A percentile compares a stretch with the other conserved stretches of the same genome.
Conservation (phyloP, 2,113 vertebrate genomes). For the Donacobius atricapilla region DNA sequence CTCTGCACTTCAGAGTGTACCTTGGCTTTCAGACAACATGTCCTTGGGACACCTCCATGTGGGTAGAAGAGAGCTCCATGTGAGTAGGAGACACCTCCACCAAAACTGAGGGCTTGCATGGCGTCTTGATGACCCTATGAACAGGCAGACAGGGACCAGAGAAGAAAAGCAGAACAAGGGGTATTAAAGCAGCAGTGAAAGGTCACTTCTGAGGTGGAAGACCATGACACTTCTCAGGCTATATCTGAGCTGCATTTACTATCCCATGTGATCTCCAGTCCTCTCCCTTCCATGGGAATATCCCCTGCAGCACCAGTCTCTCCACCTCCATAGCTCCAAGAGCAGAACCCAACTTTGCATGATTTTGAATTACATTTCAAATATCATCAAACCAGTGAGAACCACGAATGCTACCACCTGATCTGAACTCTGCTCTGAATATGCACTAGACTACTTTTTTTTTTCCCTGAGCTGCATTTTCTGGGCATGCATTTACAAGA, state of each 20-base stretch:
- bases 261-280: background rate
- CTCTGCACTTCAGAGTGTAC: background rate
- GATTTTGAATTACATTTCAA: background rate
- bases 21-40: fast-evolving
- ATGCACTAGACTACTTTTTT: background rate
- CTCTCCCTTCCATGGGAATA: background rate
- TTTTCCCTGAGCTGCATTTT: background rate
- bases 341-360: background rate
- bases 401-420: background rate
- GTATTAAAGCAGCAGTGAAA: background rate
- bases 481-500: slow-evolving; percentile 30
- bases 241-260: background rate
- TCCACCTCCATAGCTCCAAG: background rate
- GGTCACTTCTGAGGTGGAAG: background rate
- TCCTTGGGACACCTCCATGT: background rate
- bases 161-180: background rate
- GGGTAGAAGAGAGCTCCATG: background rate
- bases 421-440: background rate
- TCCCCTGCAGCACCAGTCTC: background rate
- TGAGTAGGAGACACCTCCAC: fast-evolving
- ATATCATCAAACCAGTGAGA: background rate
- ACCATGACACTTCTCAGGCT: background rate
- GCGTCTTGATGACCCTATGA: fast-evolving
- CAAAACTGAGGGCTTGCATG: background rate
- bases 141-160: background rate